A percentile compares a stretch with the other conserved stretches of the same genome.
Evolutionary conservation across 2,888 invertebrate genomes (phyloP).

Genomic region (Andrena bucephala): DNA sequence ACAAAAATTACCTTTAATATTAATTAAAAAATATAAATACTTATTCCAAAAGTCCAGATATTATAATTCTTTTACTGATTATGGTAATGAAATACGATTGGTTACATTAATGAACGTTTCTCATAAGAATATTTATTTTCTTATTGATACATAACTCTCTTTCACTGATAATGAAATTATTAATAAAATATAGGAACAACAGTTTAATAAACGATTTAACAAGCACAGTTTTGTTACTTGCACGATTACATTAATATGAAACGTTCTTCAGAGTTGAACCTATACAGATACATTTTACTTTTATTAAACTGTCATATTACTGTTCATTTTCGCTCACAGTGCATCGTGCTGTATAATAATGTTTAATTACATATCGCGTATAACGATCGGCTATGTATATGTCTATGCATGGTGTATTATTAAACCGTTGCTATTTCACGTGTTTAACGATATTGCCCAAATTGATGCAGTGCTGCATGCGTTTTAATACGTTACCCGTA

Average conservation of each 20-base stretch:
- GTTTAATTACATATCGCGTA: conserved; percentile 43
- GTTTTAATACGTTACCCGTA: neutral
- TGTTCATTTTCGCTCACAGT: no score
- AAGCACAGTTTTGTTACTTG: neutral
- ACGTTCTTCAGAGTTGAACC: neutral
- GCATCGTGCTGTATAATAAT: conserved; percentile 10
- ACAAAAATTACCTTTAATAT: no score
- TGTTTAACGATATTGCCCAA: conserved; percentile 10
- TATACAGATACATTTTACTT: neutral
- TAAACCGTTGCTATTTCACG: conserved; percentile 49
- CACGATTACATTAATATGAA: neutral
- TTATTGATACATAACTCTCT: no score
- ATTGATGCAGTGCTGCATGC: conserved; percentile 24
- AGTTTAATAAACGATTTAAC: neutral
- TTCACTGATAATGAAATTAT: no score
- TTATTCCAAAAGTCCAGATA: no score
- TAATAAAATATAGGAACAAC: no score
- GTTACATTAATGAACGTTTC: no score
- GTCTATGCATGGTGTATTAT: conserved; percentile 24
- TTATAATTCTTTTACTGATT: no score
- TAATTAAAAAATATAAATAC: no score
- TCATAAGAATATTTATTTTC: no score
- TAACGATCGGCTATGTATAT: conserved; percentile 33
- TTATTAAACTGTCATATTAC: conserved; percentile 2
- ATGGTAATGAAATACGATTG: no score